Conservation (phyloP, 2,113 vertebrate species). For the human region GRCh38 chr6:145376501-145377000, state of each 20-base stretch:
- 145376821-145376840: neutral
- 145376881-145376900: neutral
- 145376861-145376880: neutral
- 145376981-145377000: neutral
- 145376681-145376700: neutral
- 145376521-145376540: neutral
- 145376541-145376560: neutral
- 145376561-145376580: neutral
- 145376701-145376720: neutral
- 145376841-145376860: neutral
- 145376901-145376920: neutral
- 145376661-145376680: neutral
- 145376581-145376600: neutral
- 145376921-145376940: neutral
- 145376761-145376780: neutral
- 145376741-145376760: neutral
- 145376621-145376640: neutral
- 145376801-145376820: neutral
- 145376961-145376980: neutral
- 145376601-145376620: neutral
- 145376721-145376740: neutral
- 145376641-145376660: neutral
- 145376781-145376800: neutral
- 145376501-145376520: slow-evolving; percentile 10
- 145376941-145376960: neutral